Base-by-base conservation (phyloP, 2,797 vertebrate species). In the Microtus obscurus region DNA sequence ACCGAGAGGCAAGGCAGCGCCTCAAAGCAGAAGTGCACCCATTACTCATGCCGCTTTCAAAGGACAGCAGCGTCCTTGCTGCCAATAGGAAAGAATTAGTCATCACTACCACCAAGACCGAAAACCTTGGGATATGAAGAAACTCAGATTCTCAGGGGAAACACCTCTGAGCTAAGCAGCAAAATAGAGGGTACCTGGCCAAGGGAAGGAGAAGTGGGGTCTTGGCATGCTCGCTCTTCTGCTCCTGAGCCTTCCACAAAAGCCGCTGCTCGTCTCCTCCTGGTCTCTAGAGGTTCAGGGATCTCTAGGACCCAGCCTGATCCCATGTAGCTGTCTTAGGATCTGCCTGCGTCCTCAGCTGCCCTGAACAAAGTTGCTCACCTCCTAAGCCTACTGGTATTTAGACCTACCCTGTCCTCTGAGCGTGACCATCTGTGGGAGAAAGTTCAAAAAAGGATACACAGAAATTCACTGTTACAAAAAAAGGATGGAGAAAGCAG, bases 91-190 rank as follows among this genome's bases (percentile, higher is more conserved):
- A 91, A 29, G 34, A 21, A 25, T 94, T 79, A 91, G 73, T 95
- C 95, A 94, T 48, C 67, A 23, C 40, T 48, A 8, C 51, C 4
- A 2, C 71, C 56, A 86, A 92, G 91, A 87, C 63, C 31, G 1
- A 80, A 93, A 67, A 13, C 37, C 40, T 80, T 43, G 4, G 31
- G 40, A 3, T 73, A 56, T 56, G 45, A 6, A 92, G 89, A 79
- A 89, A 93, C 89, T 74, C 73, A 91, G 34, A 78, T 83, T 95
- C 61, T 90, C n/a, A 13, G 61, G 23, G n/a, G 34, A 71, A 87
- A 56, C 10, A 2, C 12, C 37, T 86, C 86, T 74, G 63, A 85
- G 48, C 23, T 65, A 48, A 90, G 17, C 25, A n/a, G 21, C 61
- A 71, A 45, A 76, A n/a, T 34, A 29, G 45, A 53, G 3, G 29